Conservation (phyloP, 1,140 invertebrate species). For the Theocolax elegans region DNA sequence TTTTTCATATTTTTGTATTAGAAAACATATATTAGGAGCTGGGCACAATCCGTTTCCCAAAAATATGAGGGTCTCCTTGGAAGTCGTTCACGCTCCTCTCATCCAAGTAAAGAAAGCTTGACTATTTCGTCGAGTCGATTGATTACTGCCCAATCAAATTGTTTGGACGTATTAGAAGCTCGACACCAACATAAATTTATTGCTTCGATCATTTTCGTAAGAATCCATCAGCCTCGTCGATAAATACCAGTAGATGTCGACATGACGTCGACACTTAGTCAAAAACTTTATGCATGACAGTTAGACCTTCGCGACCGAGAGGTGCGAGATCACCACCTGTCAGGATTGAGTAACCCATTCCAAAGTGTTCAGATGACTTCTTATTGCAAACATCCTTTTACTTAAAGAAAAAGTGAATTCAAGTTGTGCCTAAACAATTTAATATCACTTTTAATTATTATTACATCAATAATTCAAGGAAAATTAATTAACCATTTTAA, state of each 20-base stretch:
- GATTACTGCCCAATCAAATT: too few relatives aligned
- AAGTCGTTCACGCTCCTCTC: constrained; percentile 83
- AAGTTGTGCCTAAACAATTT: too few relatives aligned
- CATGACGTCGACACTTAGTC: constrained; percentile 95
- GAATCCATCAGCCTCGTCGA: constrained; percentile 94
- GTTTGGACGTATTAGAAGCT: too few relatives aligned
- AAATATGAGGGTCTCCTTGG: too few relatives aligned
- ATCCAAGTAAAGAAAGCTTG: too few relatives aligned
- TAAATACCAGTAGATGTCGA: constrained; percentile 93
- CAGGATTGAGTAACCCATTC: constrained; percentile 98
- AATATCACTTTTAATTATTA: too few relatives aligned
- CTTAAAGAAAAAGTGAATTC: constrained; percentile 4
- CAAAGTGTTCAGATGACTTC: constrained; percentile 90
- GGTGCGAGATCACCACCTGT: constrained; percentile 98
- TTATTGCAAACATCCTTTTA: constrained; percentile 97
- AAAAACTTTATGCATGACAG: constrained; percentile 98
- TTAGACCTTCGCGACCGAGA: constrained; percentile 94
- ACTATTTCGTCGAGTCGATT: too few relatives aligned
- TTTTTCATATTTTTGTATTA: too few relatives aligned
- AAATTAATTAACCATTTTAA: too few relatives aligned
- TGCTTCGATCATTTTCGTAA: constrained; percentile 95
- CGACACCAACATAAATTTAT: constrained; percentile 94
- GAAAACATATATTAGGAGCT: too few relatives aligned
- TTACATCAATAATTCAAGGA: too few relatives aligned
- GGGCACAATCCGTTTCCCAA: too few relatives aligned